Evolutionary conservation across 2,113 vertebrate species (phyloP), one percentile per base, ranked within the genome.

Genomic region (Paramormyrops kingsleyae): DNA sequence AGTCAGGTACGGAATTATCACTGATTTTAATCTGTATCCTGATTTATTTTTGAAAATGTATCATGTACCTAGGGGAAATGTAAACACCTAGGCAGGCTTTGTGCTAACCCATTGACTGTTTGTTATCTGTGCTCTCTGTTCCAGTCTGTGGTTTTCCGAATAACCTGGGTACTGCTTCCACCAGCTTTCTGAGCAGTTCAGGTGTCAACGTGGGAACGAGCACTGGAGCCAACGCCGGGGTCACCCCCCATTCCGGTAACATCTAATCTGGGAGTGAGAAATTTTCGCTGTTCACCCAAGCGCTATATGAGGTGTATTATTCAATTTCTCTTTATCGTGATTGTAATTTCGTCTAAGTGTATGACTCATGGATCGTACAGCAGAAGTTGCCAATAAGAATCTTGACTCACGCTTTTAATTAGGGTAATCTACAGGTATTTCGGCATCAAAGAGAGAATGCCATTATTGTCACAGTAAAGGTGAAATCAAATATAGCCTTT

Each of bases 161-260:
- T 92, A 98, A 98, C 70, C 95, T 97, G 93, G 93, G 92, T 44
- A 95, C 96, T 90, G 93, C 93, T 59, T 93, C 95, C 90, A 93
- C 91, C 88, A 93, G 95, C 1, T 85, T 94, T 2, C 66, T 92
- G 6, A 88, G 80, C 62, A 90, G 92, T n/a, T 74, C 59, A 62
- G 83, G 91, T 84, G 4, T 89, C 92, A 85, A 91, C 21, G 39
- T 42, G 44, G 83, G 83, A 47, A 84, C 3, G 0, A 84, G 42
- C 21, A 84, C 83, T 13, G 83, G 42, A 47, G 10, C 19, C 44
- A 47, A 47, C 0, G 9, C 83, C 4, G 83, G 83, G 44, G 3
- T 88, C 92, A 84, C 90, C 93, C 89, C 88, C 91, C 85, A 96
- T 0, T 87, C 96, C 95, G 95, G 96, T 97, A 88, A 87, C 27